A percentile compares a stretch with the other conserved stretches of the same genome.
These are phyloP conservation scores for Tapirus terrestris DNA, from an alignment of 2,113 vertebrate genomes.

Conservation along the genomic window DNA sequence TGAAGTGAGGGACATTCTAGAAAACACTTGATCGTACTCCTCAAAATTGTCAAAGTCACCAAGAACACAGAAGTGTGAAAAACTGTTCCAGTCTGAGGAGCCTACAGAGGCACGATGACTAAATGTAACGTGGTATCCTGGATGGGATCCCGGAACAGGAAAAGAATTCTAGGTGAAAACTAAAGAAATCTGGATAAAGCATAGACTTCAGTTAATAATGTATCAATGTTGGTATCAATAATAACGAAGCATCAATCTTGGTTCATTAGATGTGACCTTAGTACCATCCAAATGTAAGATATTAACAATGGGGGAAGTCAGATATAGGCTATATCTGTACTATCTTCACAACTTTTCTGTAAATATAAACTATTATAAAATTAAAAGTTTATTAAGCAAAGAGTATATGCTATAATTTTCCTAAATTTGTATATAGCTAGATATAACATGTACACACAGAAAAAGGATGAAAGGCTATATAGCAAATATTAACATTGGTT, in stretches of 20 bases:
- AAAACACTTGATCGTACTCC: neutral
- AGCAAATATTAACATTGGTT: neutral
- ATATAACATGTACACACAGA: neutral
- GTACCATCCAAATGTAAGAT: neutral
- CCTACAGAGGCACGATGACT: neutral
- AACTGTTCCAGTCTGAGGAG: neutral
- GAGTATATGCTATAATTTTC: neutral
- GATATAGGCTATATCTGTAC: neutral
- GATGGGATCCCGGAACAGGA: neutral
- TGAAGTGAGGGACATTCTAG: neutral
- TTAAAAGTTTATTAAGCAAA: neutral
- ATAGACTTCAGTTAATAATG: neutral
- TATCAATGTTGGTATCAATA: neutral
- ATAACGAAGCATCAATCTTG: neutral
- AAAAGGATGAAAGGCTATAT: neutral
- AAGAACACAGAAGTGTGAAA: neutral
- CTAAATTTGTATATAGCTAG: neutral
- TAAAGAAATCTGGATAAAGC: neutral
- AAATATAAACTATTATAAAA: neutral
- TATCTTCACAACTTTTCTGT: neutral
- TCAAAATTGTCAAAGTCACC: neutral
- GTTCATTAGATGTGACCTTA: neutral
- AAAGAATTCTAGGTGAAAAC: neutral
- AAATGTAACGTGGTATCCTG: neutral
- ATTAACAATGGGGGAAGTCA: neutral